Conservation (phyloP, 37 sponge, comb jelly and placozoan species). For the Beroe forskalii region DNA sequence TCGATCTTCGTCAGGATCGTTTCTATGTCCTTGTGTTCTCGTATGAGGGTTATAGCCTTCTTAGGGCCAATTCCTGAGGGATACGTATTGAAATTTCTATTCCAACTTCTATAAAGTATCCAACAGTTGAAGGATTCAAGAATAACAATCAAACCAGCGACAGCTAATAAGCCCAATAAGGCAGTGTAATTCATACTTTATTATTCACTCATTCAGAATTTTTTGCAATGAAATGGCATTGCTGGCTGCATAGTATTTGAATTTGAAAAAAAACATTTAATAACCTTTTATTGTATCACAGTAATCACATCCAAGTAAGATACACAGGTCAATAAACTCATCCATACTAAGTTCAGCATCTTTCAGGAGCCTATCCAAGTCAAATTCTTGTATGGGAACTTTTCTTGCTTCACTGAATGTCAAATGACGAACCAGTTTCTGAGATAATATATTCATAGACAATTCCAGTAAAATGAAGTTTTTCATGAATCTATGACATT, state of each 20-base stretch:
- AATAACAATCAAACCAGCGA: neutral
- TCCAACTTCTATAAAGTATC: neutral
- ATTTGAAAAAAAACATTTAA: no score
- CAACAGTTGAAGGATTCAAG: neutral
- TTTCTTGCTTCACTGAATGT: conserved; percentile 97
- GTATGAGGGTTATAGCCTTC: conserved; percentile 79
- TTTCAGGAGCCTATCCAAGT: conserved; percentile 72
- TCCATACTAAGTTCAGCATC: conserved; percentile 74
- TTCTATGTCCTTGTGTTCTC: conserved; percentile 84
- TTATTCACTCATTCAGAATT: no score
- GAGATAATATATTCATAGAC: neutral
- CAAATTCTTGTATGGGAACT: conserved; percentile 87
- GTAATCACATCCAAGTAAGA: conserved; percentile 98
- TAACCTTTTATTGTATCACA: conserved; percentile 96
- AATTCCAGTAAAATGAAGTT: no score
- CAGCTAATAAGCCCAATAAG: no score
- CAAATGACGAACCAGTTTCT: conserved; percentile 80
- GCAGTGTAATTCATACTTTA: no score
- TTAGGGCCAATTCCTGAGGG: conserved; percentile 90
- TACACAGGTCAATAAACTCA: conserved; percentile 97
- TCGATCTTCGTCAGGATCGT: conserved; percentile 72
- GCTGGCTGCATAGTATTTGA: no score
- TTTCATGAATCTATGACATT: no score
- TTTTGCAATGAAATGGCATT: no score
- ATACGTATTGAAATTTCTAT: neutral